Evolutionary conservation across 2,113 vertebrate species (phyloP), one percentile per base, ranked within the genome.

Genomic region (Nyctibius bracteatus): DNA sequence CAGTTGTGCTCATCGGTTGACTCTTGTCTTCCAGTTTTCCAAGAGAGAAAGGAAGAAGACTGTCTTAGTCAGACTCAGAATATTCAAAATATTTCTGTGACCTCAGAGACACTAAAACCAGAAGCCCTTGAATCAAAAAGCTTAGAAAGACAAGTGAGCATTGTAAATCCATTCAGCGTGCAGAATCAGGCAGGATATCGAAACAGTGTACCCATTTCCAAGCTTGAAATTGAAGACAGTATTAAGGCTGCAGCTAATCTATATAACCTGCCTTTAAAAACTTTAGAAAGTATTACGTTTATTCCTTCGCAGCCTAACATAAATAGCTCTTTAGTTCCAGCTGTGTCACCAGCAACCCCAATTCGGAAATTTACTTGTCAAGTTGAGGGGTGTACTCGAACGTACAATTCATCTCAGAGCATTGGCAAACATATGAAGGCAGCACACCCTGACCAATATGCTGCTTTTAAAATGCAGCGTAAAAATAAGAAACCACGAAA

Each of bases 381-480:
- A 28, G 98, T 99, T 43, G 99, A 98, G 52, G 98, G 98, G 2
- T 99, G 99, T 84, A 98, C 98, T 75, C 98, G 99, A 90, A 98
- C 98, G 1, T 99, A 99, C 88, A 99, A 99, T 96, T 99, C 98
- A 3, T 98, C 98, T 24, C 98, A 99, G 90, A 99, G 99, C 96
- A 99, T 99, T 84, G 98, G 98, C 75, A 99, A 99, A 93, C 99
- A 99, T 88, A 99, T 99, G 99, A 99, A 99, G 96, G 98, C 99
- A 5, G 97, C 98, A 46, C 99, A 99, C 87, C 98, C 99, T 44
- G 99, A 99, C 37, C 99, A 99, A 77, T 99, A 99, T 17, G 98
- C 98, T 46, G 97, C 98, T 65, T 99, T 99, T 98, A 99, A 99
- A 97, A 95, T 98, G 81, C 96, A 98, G 18, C 98, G 98, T 62